Percentiles rank a stretch among this genome's conserved stretches.
These are phyloP conservation scores for Subacronicta megacephala DNA, from an alignment of 2,888 invertebrate species.

Conservation along the genomic window DNA sequence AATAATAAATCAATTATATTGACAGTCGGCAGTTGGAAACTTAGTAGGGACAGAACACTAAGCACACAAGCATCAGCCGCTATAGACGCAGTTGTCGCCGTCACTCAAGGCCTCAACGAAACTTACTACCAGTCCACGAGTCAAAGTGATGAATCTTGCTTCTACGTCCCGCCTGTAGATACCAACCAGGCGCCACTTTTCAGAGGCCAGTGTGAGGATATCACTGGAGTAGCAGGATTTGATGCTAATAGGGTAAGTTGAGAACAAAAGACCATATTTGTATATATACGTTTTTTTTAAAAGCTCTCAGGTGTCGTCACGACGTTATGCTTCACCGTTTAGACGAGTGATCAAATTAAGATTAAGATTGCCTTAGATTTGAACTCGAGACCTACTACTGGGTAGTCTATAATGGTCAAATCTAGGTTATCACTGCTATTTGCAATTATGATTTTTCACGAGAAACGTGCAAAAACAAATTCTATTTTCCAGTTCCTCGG, in stretches of 20 bases:
- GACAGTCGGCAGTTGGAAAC: conserved; percentile 81
- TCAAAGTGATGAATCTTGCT: conserved; percentile 77
- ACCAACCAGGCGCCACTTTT: conserved; percentile 66
- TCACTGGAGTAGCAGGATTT: conserved; percentile 68
- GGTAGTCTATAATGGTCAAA: too few relatives aligned
- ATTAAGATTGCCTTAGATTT: too few relatives aligned
- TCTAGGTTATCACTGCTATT: too few relatives aligned
- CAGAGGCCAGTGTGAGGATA: conserved; percentile 74
- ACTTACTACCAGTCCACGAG: conserved; percentile 71
- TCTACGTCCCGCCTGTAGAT: conserved; percentile 74
- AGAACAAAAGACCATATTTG: not conserved
- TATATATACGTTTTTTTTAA: too few relatives aligned
- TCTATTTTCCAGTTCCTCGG: conserved; percentile 70
- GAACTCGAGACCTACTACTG: too few relatives aligned
- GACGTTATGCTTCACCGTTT: too few relatives aligned
- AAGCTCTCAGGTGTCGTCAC: too few relatives aligned
- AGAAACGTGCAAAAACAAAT: not conserved
- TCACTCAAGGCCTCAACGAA: conserved; percentile 73
- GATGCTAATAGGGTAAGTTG: conserved; percentile 63
- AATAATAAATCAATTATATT: conserved; percentile 4
- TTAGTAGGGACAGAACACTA: conserved; percentile 69
- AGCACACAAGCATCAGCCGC: conserved; percentile 52
- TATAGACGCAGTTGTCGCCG: conserved; percentile 63
- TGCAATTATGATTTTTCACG: too few relatives aligned
- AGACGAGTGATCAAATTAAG: too few relatives aligned